These are phyloP conservation scores for Varanus komodoensis DNA, from an alignment of 2,113 vertebrate genomes.

Conservation along the genomic window DNA sequence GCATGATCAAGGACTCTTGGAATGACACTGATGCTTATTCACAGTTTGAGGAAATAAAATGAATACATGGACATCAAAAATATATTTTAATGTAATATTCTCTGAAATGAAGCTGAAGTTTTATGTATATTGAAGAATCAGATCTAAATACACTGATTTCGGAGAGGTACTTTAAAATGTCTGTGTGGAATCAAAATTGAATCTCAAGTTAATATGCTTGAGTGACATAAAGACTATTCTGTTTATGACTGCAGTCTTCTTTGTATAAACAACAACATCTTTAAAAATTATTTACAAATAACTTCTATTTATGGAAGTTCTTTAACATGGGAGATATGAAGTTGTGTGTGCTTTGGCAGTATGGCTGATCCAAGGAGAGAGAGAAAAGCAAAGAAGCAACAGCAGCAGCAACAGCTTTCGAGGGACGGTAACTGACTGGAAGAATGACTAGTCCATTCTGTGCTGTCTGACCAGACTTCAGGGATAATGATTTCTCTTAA, in stretches of 20 bases:
- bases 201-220: conserved; percentile 1
- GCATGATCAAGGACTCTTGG: background rate
- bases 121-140: background rate
- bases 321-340: background rate
- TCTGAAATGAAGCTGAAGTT: conserved; percentile 12
- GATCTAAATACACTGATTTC: background rate
- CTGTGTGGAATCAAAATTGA: background rate
- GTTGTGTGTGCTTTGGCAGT: background rate
- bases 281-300: background rate
- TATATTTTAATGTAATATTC: background rate
- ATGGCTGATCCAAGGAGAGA: background rate
- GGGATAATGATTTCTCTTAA: conserved; percentile 6
- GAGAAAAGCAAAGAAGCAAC: background rate
- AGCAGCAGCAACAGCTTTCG: background rate
- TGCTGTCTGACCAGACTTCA: background rate
- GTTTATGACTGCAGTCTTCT: background rate
- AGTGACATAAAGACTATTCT: background rate
- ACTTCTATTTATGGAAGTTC: conserved; percentile 6
- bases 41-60: background rate
- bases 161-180: background rate
- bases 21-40: background rate
- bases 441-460: background rate
- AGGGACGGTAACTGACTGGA: background rate
- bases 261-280: background rate
- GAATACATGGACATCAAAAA: background rate